Evolutionary conservation across 1,140 invertebrate species (phyloP).

Genomic region (Chrysoperla carnea): DNA sequence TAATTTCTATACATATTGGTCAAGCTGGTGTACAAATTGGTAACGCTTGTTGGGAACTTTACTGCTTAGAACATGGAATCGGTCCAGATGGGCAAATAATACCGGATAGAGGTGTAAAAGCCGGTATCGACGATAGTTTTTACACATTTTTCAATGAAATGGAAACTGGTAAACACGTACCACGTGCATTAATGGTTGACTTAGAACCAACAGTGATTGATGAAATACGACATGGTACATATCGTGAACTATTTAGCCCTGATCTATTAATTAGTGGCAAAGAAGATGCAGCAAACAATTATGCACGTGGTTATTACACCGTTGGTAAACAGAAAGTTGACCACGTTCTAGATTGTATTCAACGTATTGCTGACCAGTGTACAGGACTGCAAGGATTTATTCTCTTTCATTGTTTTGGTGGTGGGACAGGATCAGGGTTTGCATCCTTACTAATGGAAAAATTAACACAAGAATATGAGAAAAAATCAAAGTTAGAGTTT

Average conservation of each 20-base stretch:
- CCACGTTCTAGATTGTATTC: constrained; percentile 33
- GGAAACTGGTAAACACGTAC: constrained; percentile 29
- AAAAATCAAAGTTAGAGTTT: constrained; percentile 57
- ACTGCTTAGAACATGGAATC: constrained; percentile 55
- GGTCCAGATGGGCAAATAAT: constrained; percentile 38
- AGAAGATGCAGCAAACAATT: constrained; percentile 79
- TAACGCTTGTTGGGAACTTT: constrained; percentile 48
- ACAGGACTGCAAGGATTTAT: constrained; percentile 55
- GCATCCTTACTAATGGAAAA: constrained; percentile 55
- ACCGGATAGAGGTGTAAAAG: constrained; percentile 9
- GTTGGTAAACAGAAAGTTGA: constrained; percentile 55
- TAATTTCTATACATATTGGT: constrained; percentile 45
- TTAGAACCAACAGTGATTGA: constrained; percentile 47
- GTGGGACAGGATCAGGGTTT: constrained; percentile 78
- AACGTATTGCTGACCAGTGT: constrained; percentile 37
- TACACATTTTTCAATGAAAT: constrained; percentile 48
- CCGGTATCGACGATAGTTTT: constrained; percentile 30
- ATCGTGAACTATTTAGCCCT: constrained; percentile 57
- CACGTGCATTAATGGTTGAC: constrained; percentile 43
- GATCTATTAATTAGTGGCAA: constrained; percentile 61
- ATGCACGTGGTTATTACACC: constrained; percentile 67
- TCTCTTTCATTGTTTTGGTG: constrained; percentile 79
- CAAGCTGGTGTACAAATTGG: constrained; percentile 62
- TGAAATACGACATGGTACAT: constrained; percentile 56
- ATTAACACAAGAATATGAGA: constrained; percentile 48